Evolutionary conservation across 1,140 invertebrate species (phyloP).

Genomic region (Neocloeon triangulifer): DNA sequence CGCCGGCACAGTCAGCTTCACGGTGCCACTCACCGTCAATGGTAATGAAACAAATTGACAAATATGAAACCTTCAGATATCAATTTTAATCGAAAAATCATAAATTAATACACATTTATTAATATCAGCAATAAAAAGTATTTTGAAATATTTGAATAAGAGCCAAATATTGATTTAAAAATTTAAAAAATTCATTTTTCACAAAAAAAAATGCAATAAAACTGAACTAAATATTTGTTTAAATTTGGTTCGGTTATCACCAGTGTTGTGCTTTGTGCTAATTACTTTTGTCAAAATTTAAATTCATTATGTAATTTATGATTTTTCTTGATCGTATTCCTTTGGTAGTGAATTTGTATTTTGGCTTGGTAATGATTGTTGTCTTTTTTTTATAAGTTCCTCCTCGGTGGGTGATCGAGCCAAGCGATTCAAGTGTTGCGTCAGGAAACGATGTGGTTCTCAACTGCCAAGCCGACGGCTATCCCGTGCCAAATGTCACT

Average conservation of each 20-base stretch:
- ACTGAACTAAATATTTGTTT: too few species aligned
- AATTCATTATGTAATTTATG: too few species aligned
- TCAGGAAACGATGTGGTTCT: constrained; percentile 60
- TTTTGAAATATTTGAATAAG: not conserved
- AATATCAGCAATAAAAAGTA: not conserved
- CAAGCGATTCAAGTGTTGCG: constrained; percentile 62
- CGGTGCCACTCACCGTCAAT: constrained; percentile 57
- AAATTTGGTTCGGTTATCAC: too few species aligned
- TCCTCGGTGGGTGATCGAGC: constrained; percentile 76
- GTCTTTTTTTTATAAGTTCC: too few species aligned
- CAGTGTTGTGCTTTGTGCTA: too few species aligned
- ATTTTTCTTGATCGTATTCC: too few species aligned
- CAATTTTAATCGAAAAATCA: not conserved
- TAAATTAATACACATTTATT: not conserved
- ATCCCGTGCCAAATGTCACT: constrained; percentile 63
- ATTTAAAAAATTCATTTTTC: too few species aligned
- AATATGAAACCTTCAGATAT: constrained; percentile 1
- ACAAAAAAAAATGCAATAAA: too few species aligned
- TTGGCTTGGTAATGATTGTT: too few species aligned
- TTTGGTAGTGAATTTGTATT: too few species aligned
- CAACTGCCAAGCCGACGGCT: constrained; percentile 77
- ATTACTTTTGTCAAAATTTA: constrained; percentile 1
- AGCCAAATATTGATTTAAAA: too few species aligned
- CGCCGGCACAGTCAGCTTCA: constrained; percentile 49
- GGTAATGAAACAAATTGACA: constrained; percentile 24